Percentiles rank a stretch among this genome's conserved stretches.
Evolutionary conservation across 2,113 vertebrate species (phyloP).

Genomic region (Synodontis membranacea): DNA sequence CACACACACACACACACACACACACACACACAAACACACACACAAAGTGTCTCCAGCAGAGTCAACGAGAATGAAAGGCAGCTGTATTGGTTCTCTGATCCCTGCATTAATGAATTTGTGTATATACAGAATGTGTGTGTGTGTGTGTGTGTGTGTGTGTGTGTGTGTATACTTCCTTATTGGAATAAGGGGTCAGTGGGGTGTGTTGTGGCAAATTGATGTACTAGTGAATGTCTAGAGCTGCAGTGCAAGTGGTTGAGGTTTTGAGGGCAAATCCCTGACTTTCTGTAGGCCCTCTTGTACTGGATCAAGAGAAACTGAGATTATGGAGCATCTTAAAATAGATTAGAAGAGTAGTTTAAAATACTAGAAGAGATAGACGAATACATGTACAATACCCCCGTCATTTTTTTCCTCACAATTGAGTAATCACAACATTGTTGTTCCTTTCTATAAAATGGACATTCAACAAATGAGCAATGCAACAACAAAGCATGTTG

Average conservation of each 20-base stretch:
- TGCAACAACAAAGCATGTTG: background rate
- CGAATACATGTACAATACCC: background rate
- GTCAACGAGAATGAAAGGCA: slow-evolving; percentile 71
- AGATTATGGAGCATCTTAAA: background rate
- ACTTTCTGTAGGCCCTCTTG: background rate
- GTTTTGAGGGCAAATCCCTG: background rate
- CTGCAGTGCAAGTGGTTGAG: background rate
- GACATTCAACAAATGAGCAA: slow-evolving; percentile 17
- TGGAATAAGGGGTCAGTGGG: slow-evolving; percentile 60
- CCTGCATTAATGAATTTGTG: slow-evolving; percentile 71
- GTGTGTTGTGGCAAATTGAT: slow-evolving; percentile 61
- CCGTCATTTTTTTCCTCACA: background rate
- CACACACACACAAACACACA: slow-evolving; percentile 67
- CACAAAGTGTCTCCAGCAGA: slow-evolving; percentile 74
- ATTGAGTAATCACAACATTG: background rate
- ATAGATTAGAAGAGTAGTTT: background rate
- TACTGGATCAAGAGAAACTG: background rate
- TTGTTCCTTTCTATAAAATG: background rate
- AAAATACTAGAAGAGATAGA: background rate
- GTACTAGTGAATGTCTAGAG: slow-evolving; percentile 59
- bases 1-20: slow-evolving; percentile 63
- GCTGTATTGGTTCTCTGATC: slow-evolving; percentile 72
- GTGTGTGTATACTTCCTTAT: background rate
- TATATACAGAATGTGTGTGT: slow-evolving; percentile 47
- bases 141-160: background rate